Percentiles rank a stretch among this genome's conserved stretches.
These are phyloP conservation scores for Hoplostethus atlanticus DNA, from an alignment of 2,797 vertebrate genomes.

Conservation along the genomic window DNA sequence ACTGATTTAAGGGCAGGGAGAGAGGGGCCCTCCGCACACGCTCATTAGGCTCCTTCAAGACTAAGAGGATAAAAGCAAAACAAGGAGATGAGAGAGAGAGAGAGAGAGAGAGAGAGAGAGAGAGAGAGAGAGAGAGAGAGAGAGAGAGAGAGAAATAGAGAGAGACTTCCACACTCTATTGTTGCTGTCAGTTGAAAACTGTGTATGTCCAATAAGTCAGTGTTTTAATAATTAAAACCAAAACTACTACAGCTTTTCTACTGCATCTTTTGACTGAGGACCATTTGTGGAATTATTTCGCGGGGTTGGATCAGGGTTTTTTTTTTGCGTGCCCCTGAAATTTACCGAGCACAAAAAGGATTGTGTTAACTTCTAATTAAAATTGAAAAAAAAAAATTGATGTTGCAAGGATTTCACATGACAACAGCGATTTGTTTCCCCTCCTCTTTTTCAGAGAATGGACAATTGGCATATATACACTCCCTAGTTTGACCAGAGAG, in stretches of 20 bases:
- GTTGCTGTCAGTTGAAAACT: conserved; percentile 53
- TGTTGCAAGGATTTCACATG: background rate
- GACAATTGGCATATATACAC: background rate
- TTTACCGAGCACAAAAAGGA: conserved; percentile 5
- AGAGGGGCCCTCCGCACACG: conserved; percentile 93
- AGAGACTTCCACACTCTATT: conserved; percentile 66
- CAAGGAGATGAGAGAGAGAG: conserved; percentile 79
- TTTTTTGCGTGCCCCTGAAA: background rate
- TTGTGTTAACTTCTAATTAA: background rate
- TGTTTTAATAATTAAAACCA: conserved; percentile 69
- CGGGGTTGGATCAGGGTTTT: background rate
- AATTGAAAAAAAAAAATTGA: background rate
- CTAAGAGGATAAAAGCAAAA: conserved; percentile 98
- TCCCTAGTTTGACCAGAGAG: background rate
- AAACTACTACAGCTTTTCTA: conserved; percentile 20
- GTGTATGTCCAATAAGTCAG: conserved; percentile 64
- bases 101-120: conserved; percentile 59
- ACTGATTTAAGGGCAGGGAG: conserved; percentile 99
- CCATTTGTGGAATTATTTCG: conserved; percentile 41
- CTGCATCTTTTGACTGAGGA: conserved; percentile 11
- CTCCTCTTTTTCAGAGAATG: conserved; percentile 4
- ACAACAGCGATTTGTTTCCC: background rate
- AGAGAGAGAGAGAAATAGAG: background rate
- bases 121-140: conserved; percentile 86
- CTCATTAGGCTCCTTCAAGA: conserved; percentile 99